Percentiles rank a stretch among this genome's conserved stretches.
These are phyloP conservation scores for Megastigmus dorsalis DNA, from an alignment of 2,888 invertebrate genomes.

Conservation along the genomic window DNA sequence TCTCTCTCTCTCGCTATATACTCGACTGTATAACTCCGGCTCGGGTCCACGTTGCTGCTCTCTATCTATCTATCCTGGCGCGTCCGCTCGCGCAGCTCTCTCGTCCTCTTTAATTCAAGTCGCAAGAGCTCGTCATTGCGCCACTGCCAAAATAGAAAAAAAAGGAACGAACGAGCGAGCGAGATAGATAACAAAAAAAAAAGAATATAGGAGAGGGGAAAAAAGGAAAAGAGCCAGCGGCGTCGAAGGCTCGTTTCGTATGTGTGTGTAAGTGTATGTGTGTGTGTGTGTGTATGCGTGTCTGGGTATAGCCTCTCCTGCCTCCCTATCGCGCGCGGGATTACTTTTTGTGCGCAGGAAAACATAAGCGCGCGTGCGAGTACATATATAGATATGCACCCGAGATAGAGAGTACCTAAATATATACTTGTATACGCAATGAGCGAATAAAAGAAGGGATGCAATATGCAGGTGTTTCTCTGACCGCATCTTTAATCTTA, in stretches of 20 bases:
- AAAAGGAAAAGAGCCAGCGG: no score
- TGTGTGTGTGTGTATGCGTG: no score
- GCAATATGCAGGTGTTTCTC: no score
- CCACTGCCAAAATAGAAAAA: slow-evolving; percentile 45
- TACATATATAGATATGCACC: no score
- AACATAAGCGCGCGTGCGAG: slow-evolving; percentile 4
- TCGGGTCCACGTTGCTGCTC: not conserved
- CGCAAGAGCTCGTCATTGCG: slow-evolving; percentile 52
- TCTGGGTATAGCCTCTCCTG: slow-evolving; percentile 28
- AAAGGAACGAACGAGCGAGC: slow-evolving; percentile 20
- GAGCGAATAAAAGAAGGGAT: no score
- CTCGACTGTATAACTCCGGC: slow-evolving; percentile 6
- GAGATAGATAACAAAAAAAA: slow-evolving; percentile 37
- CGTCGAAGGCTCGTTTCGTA: slow-evolving; percentile 35
- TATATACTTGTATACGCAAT: no score
- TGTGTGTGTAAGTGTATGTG: no score
- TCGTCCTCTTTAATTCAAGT: slow-evolving; percentile 49
- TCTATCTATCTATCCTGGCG: not conserved
- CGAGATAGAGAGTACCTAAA: no score
- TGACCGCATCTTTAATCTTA: no score
- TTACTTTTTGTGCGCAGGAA: slow-evolving; percentile 41
- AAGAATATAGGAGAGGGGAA: slow-evolving; percentile 42
- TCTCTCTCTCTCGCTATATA: not conserved
- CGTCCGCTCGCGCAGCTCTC: no score
- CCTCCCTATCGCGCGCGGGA: slow-evolving; percentile 52